phyloP scores from a whole-genome alignment of 2,888 invertebrate species.

The Drosophila meridionalis region DNA sequence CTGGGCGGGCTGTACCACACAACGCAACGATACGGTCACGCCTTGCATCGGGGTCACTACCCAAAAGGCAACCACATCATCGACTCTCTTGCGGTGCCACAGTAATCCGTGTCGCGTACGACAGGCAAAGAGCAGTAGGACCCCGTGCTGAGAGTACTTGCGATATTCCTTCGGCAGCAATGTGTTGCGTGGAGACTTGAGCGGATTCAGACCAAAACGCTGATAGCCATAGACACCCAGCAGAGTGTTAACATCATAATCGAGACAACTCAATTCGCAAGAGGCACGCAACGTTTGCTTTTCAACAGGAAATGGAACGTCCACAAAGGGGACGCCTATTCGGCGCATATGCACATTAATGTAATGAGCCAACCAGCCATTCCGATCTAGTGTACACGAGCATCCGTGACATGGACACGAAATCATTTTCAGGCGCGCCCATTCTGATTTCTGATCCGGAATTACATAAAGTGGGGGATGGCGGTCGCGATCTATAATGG shows the following conservation, averaged over 20 bases:
- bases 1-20: conserved; percentile 45
- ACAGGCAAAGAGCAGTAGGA: conserved; percentile 62
- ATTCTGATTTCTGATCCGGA: conserved; percentile 44
- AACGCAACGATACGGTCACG: conserved; percentile 50
- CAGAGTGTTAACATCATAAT: conserved; percentile 33
- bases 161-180: conserved; percentile 52
- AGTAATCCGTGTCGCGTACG: conserved; percentile 58
- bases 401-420: conserved; percentile 45
- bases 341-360: conserved; percentile 25
- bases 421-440: conserved; percentile 44
- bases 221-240: conserved; percentile 57
- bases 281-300: conserved; percentile 32
- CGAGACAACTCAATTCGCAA: conserved; percentile 30
- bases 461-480: conserved; percentile 33
- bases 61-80: conserved; percentile 60
- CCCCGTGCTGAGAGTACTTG: conserved; percentile 58
- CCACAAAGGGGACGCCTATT: conserved; percentile 31
- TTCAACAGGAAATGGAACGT: conserved; percentile 32
- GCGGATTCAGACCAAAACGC: conserved; percentile 56
- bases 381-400: conserved; percentile 32
- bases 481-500: conserved; percentile 31
- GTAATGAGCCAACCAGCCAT: conserved; percentile 48
- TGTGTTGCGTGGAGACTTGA: conserved; percentile 58
- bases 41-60: conserved; percentile 52
- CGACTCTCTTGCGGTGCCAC: conserved; percentile 48